Conservation (phyloP, 2,113 vertebrate genomes). For the Eubucco bourcierii region DNA sequence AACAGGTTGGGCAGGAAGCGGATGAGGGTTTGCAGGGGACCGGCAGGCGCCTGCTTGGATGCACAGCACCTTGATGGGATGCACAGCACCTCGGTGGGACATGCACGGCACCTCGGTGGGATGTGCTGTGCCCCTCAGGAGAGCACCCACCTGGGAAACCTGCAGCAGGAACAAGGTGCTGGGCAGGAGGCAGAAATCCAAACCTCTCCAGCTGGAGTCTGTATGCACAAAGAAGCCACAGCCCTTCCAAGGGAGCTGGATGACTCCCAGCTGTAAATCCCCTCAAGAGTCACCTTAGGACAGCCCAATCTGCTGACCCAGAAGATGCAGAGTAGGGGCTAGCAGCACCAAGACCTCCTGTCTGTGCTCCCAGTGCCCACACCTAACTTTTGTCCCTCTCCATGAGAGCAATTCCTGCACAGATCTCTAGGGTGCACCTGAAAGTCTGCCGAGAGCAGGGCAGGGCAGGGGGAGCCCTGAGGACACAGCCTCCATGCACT, state of each 20-base stretch:
- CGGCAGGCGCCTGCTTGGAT: not conserved
- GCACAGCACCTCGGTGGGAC: not conserved
- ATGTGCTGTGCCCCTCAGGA: not conserved
- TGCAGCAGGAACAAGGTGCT: not conserved
- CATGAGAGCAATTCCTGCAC: not conserved
- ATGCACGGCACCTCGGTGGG: not conserved
- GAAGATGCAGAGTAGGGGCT: not conserved
- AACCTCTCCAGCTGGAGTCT: not conserved
- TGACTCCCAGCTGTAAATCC: not conserved
- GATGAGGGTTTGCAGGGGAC: not conserved
- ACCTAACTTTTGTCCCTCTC: too few species aligned
- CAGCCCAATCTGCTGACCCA: not conserved
- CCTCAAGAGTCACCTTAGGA: not conserved
- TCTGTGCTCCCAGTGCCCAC: not conserved
- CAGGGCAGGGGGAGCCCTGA: not conserved
- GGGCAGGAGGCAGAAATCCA: not conserved
- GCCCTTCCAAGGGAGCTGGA: not conserved
- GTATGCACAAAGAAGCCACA: not conserved
- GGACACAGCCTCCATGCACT: accelerated
- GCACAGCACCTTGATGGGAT: not conserved
- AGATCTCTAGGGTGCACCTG: not conserved
- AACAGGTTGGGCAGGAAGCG: conserved; percentile 60
- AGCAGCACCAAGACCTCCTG: not conserved
- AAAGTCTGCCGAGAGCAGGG: not conserved
- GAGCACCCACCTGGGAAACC: not conserved